A percentile compares a stretch with the other conserved stretches of the same genome.
phyloP scores from a whole-genome alignment of 2,797 vertebrate genomes.

The Catostomus latipinnis region DNA sequence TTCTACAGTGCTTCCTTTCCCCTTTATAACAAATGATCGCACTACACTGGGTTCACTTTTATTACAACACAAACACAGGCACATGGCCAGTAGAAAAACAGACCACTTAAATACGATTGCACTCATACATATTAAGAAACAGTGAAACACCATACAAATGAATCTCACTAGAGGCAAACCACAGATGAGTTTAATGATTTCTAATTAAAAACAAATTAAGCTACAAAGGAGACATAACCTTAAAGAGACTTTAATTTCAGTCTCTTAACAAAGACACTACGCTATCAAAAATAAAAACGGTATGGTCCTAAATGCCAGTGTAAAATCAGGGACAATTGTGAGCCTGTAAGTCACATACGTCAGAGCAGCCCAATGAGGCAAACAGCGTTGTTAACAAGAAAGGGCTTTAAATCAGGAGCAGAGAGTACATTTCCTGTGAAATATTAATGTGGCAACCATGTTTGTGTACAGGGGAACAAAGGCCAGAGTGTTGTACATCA shows the following conservation, averaged over 20 bases:
- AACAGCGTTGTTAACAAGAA: constrained; percentile 82
- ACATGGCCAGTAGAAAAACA: constrained; percentile 60
- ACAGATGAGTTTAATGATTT: constrained; percentile 44
- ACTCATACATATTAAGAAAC: constrained; percentile 59
- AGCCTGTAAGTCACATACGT: constrained; percentile 77
- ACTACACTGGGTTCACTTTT: constrained; percentile 71
- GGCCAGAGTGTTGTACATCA: constrained; percentile 82
- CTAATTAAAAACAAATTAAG: constrained; percentile 21
- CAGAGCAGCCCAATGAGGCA: constrained; percentile 74
- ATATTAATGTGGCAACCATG: constrained; percentile 84
- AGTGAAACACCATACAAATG: neutral
- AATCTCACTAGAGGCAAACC: constrained; percentile 48
- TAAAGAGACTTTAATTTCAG: constrained; percentile 11
- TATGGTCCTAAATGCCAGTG: constrained; percentile 68
- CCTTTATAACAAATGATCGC: constrained; percentile 74
- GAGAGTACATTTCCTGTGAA: constrained; percentile 79
- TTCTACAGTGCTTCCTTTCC: constrained; percentile 29
- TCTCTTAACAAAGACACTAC: constrained; percentile 8
- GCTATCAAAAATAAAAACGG: constrained; percentile 25
- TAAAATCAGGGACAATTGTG: constrained; percentile 71
- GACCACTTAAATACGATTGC: constrained; percentile 58
- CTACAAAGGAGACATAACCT: neutral
- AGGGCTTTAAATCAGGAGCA: constrained; percentile 81
- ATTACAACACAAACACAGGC: constrained; percentile 66
- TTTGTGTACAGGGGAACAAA: constrained; percentile 82